Conservation (phyloP, 2,797 vertebrate species). For the Pygocentrus nattereri region DNA sequence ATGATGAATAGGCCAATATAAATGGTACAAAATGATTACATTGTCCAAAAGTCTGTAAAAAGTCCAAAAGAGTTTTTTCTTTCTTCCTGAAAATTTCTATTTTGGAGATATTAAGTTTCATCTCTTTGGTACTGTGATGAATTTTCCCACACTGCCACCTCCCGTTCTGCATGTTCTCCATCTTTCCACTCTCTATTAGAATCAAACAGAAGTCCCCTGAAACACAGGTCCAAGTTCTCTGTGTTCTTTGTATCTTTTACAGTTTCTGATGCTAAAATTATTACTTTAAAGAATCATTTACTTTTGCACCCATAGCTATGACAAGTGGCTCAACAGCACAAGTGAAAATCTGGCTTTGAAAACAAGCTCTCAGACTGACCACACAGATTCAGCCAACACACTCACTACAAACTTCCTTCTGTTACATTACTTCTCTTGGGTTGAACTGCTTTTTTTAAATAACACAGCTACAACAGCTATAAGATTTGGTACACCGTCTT, state of each 20-base stretch:
- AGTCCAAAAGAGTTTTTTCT: no score
- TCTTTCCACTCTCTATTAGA: neutral
- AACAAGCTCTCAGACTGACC: neutral
- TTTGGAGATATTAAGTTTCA: no score
- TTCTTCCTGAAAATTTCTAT: no score
- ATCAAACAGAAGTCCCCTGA: neutral
- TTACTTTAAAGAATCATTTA: neutral
- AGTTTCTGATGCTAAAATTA: neutral
- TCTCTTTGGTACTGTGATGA: no score
- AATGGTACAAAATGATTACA: no score
- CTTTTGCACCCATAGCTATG: neutral
- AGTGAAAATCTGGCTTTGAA: neutral
- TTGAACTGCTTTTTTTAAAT: neutral
- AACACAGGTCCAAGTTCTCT: neutral
- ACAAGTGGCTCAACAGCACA: neutral
- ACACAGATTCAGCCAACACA: neutral
- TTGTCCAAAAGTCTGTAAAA: no score
- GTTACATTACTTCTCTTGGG: neutral
- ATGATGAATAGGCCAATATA: no score
- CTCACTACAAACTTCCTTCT: neutral
- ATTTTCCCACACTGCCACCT: no score
- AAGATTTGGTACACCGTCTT: no score
- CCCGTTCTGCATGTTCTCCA: neutral
- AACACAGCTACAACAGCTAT: no score
- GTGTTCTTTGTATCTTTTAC: neutral